Conservation (phyloP, 2,888 invertebrate species). For the Tubulanus polymorphus region DNA sequence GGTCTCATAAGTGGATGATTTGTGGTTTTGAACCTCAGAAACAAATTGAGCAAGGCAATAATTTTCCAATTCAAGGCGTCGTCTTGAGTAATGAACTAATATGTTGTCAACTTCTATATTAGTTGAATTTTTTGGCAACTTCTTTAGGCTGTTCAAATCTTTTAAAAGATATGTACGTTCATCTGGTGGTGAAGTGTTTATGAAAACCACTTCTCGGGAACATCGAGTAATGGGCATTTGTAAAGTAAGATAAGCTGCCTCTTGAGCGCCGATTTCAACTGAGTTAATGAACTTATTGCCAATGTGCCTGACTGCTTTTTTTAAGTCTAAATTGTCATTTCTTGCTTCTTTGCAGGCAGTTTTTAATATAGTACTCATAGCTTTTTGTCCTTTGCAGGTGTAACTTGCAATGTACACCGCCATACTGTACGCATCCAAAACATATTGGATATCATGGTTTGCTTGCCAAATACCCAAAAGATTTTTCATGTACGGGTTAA, state of each 20-base stretch:
- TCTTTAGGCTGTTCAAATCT: constrained; percentile 6
- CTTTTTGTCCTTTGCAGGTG: neutral
- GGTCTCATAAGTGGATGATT: neutral
- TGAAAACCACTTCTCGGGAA: constrained; percentile 16
- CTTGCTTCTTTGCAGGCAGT: neutral
- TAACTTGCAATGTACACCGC: neutral
- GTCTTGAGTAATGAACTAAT: constrained; percentile 15
- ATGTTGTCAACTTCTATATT: constrained; percentile 17
- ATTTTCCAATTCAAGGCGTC: constrained; percentile 12
- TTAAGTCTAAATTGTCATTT: neutral
- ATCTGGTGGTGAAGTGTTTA: constrained; percentile 15
- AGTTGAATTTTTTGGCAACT: constrained; percentile 15
- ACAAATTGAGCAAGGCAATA: constrained; percentile 19
- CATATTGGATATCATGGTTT: neutral
- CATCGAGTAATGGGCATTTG: constrained; percentile 20
- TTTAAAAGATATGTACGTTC: constrained; percentile 17
- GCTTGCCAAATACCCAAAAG: neutral
- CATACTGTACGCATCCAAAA: neutral
- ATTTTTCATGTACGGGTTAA: constrained; percentile 1
- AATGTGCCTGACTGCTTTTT: neutral
- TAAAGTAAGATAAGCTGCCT: constrained; percentile 21
- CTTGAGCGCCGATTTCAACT: constrained; percentile 21
- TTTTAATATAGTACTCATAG: neutral
- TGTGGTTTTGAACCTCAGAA: constrained; percentile 10
- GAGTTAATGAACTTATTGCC: neutral